Evolutionary conservation across 2,888 invertebrate genomes (phyloP), one percentile per base, ranked within the genome.

Genomic region (Empis livida): DNA sequence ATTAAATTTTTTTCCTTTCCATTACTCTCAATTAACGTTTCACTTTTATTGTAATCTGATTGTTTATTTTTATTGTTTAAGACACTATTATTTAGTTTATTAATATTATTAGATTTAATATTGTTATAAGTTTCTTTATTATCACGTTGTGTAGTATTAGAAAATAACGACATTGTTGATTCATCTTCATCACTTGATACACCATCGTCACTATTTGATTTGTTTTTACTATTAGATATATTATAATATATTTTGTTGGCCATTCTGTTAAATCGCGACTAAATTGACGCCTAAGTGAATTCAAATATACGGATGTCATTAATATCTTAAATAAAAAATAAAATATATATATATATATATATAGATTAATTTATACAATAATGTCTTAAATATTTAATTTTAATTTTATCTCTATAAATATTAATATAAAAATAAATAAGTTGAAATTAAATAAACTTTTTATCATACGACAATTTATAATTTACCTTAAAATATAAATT

Each of bases 211-310:
- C 2, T 16, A 38, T n/a, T 14, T 38, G 38, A 17, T 3, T 23
- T 23, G 14, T 3, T 27, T n/a, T 1, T 23, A 20, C 14, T 41
- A 14, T 9, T 6, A 6, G 8, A 6, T 6, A 6, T 27, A 27
- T 27, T 27, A 27, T 5, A 27, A 27, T 27, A 27, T 27, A 9
- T 27, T 27, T 27, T 27, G 23, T 27, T 27, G 9, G 55, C 71
- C 71, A 71, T 69, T 71, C 71, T 59, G 64, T 63, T 50, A 71
- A 60, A 55, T 71, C 71, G 59, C 71, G 64, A 55, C 61, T 56
- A 57, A 70, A 70, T 54, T 69, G 68, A 60, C 66, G 55, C 51
- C 56, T 55, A 51, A 54, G 53, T 50, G 45, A 43, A 48, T 53
- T 51, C 45, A 57, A 47, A 49, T 50, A 46, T 53, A 52, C 47